Conservation (phyloP, 2,888 invertebrate species). For the Pollenia amentaria region DNA sequence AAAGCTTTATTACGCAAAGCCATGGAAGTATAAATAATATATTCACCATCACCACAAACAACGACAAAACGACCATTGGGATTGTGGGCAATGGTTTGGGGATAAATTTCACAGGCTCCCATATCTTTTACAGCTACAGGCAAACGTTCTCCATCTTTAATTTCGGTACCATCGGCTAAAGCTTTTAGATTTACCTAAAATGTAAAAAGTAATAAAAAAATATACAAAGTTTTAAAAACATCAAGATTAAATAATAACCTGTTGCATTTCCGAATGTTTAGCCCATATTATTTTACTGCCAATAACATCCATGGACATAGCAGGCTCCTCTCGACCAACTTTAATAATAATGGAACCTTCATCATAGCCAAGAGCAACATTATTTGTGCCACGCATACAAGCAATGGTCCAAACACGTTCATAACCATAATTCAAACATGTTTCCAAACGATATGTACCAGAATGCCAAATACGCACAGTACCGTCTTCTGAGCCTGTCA, state of each 20-base stretch:
- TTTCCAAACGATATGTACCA: slow-evolving; percentile 98
- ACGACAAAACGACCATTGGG: slow-evolving; percentile 97
- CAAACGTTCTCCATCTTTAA: slow-evolving; percentile 96
- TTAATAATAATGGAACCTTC: slow-evolving; percentile 85
- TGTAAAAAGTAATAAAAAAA: background rate
- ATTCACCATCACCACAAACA: slow-evolving; percentile 99
- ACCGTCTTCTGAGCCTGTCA: slow-evolving; percentile 99
- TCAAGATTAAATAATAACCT: slow-evolving; percentile 84
- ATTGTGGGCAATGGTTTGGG: slow-evolving; percentile 99
- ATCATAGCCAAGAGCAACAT: slow-evolving; percentile 94
- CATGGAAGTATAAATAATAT: slow-evolving; percentile 99
- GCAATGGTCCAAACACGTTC: slow-evolving; percentile 99
- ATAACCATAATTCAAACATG: slow-evolving; percentile 98
- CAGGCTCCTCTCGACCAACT: slow-evolving; percentile 97
- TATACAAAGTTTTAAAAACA: background rate
- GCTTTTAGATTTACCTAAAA: slow-evolving; percentile 82
- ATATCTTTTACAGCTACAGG: slow-evolving; percentile 98
- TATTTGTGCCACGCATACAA: slow-evolving; percentile 96
- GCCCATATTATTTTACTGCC: slow-evolving; percentile 99
- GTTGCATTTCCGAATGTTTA: slow-evolving; percentile 98
- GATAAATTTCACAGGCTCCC: slow-evolving; percentile 99
- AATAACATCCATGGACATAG: slow-evolving; percentile 99
- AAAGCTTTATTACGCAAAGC: slow-evolving; percentile 99
- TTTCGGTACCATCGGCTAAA: slow-evolving; percentile 86
- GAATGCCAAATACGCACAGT: slow-evolving; percentile 99